Conservation (phyloP, 2,797 vertebrate genomes). For the Myoxocephalus aenaeus region DNA sequence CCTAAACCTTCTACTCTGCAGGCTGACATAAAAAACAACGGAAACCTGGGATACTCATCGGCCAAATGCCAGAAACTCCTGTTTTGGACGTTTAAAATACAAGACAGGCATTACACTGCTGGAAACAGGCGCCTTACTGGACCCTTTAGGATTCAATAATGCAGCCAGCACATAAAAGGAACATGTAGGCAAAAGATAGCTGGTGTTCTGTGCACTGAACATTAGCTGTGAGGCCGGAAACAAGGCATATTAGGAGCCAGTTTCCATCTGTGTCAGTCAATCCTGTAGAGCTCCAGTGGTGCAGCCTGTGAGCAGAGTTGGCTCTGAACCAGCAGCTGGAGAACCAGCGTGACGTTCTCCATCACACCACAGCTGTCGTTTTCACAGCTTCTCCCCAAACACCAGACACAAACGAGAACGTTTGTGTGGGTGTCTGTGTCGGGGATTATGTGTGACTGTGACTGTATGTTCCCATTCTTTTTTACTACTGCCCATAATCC, state of each 20-base stretch:
- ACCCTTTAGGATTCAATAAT: constrained; percentile 26
- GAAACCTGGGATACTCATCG: constrained; percentile 81
- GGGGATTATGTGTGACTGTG: constrained; percentile 43
- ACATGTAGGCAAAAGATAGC: constrained; percentile 34
- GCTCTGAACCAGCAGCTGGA: constrained; percentile 54
- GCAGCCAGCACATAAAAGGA: constrained; percentile 30
- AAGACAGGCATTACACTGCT: constrained; percentile 45
- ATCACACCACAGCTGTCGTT: constrained; percentile 78
- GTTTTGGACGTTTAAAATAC: constrained; percentile 65
- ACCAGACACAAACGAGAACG: constrained; percentile 54
- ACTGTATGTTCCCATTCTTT: constrained; percentile 45
- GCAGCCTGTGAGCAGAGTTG: constrained; percentile 50
- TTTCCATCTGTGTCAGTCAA: constrained; percentile 67
- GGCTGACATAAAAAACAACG: constrained; percentile 62
- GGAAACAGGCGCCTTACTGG: constrained; percentile 31
- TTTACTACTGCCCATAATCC: constrained; percentile 14
- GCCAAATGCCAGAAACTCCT: constrained; percentile 70
- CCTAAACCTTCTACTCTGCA: constrained; percentile 55
- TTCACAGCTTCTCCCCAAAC: constrained; percentile 75
- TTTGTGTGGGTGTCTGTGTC: constrained; percentile 50
- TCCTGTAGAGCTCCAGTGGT: constrained; percentile 43
- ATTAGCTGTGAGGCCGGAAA: constrained; percentile 45
- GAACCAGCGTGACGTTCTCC: constrained; percentile 64
- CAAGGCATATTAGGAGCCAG: constrained; percentile 42
- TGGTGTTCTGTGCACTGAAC: constrained; percentile 24